Percentiles rank a stretch among this genome's conserved stretches.
Evolutionary conservation across 2,888 invertebrate species (phyloP).

Genomic region (Pandemis cinnamomeana): DNA sequence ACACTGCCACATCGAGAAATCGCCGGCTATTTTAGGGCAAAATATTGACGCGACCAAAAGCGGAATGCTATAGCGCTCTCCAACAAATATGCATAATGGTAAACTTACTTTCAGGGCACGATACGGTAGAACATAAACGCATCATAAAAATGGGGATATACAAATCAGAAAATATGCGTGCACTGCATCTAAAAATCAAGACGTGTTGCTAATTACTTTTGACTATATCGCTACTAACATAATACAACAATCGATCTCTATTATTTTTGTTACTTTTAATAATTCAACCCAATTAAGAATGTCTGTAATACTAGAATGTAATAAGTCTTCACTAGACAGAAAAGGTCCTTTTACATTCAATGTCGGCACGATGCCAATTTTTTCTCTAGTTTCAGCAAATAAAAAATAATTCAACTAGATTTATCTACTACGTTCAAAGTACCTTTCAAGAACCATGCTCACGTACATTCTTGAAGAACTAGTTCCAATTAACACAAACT

Average conservation of each 20-base stretch:
- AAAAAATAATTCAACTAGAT: not conserved
- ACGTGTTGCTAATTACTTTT: no score
- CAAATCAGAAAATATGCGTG: no score
- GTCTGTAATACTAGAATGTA: not conserved
- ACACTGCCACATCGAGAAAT: not conserved
- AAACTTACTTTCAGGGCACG: not conserved
- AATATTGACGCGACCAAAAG: not conserved
- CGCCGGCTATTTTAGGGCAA: conserved; percentile 8
- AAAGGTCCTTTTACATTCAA: not conserved
- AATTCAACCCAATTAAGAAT: not conserved
- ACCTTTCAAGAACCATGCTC: not conserved
- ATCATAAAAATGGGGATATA: no score
- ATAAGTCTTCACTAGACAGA: not conserved
- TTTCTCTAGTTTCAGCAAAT: not conserved
- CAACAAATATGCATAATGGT: not conserved
- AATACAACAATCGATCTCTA: no score
- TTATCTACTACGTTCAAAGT: not conserved
- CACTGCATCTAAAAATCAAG: no score
- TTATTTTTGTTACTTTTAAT: no score
- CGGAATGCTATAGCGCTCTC: not conserved
- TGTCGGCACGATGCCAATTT: not conserved
- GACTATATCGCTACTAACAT: no score
- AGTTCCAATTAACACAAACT: not conserved
- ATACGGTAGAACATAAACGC: no score
- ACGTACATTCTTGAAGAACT: not conserved